Conservation (phyloP, 2,888 invertebrate genomes). For the Spialia ferax region DNA sequence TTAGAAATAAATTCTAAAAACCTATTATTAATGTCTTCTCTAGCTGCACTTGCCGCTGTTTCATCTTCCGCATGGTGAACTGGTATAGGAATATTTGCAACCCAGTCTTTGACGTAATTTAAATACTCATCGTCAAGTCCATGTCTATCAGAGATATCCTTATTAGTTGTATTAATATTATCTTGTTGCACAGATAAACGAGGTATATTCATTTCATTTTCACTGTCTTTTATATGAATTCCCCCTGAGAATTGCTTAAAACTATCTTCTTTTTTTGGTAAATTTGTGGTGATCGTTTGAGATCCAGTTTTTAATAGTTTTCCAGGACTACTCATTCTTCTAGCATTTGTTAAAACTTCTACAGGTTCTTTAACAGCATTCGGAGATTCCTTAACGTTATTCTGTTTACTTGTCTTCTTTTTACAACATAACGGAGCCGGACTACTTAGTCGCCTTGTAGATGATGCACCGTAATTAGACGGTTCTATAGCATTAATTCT, state of each 20-base stretch:
- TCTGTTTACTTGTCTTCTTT: slow-evolving; percentile 18
- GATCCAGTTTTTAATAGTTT: not conserved
- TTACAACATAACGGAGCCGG: slow-evolving; percentile 22
- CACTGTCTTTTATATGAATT: slow-evolving; percentile 24
- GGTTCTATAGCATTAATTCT: slow-evolving; percentile 3
- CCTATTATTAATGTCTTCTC: slow-evolving; percentile 61
- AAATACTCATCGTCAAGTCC: slow-evolving; percentile 58
- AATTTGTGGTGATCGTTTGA: not conserved
- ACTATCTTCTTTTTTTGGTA: not conserved
- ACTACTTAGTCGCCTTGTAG: slow-evolving; percentile 22
- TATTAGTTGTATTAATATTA: not conserved
- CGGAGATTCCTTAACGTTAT: not conserved
- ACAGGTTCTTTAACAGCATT: not conserved
- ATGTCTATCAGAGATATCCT: slow-evolving; percentile 39
- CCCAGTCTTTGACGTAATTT: slow-evolving; percentile 61
- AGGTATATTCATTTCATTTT: not conserved
- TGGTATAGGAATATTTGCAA: slow-evolving; percentile 59
- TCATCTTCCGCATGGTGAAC: slow-evolving; percentile 49
- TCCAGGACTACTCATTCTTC: slow-evolving; percentile 27
- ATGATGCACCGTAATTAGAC: slow-evolving; percentile 22
- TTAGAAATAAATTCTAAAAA: slow-evolving; percentile 65
- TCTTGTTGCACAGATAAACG: not conserved
- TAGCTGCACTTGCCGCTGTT: slow-evolving; percentile 53
- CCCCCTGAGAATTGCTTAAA: not conserved
- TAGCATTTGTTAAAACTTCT: not conserved